Conservation (phyloP, 2,797 vertebrate genomes). For the Coregonus suidteri region DNA sequence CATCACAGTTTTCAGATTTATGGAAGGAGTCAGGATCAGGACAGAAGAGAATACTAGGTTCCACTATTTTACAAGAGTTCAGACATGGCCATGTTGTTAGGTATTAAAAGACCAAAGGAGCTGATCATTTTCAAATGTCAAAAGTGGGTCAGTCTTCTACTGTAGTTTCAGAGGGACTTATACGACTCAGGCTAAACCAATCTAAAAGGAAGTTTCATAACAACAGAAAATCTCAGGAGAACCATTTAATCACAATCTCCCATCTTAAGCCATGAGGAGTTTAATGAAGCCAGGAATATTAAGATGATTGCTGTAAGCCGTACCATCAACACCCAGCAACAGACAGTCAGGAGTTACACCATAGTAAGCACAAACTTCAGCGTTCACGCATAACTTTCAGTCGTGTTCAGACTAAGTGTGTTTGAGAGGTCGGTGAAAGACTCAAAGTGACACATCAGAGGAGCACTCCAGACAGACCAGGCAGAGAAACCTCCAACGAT, state of each 20-base stretch:
- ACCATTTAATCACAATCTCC: not conserved
- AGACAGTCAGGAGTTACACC: not conserved
- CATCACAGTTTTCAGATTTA: not conserved
- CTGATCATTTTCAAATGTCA: conserved; percentile 44
- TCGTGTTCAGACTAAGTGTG: not conserved
- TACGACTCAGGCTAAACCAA: conserved; percentile 17
- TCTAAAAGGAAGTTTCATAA: conserved; percentile 40
- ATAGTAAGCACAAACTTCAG: not conserved
- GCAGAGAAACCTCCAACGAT: no score
- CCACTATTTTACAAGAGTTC: conserved; percentile 31
- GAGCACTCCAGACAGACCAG: no score
- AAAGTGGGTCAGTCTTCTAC: conserved; percentile 57
- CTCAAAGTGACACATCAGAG: no score
- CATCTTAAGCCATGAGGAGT: not conserved
- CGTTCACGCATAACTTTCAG: not conserved
- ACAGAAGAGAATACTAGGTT: conserved; percentile 1
- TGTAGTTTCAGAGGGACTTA: conserved; percentile 33
- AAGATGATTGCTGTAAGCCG: not conserved
- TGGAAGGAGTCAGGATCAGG: not conserved
- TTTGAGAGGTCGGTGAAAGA: not conserved
- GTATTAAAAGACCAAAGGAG: conserved; percentile 57
- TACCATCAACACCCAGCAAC: not conserved
- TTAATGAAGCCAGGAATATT: not conserved
- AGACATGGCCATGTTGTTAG: conserved; percentile 44
- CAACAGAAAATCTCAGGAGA: not conserved